Evolutionary conservation across 1,140 invertebrate genomes (phyloP).

Genomic region (Mactra quadrangularis): DNA sequence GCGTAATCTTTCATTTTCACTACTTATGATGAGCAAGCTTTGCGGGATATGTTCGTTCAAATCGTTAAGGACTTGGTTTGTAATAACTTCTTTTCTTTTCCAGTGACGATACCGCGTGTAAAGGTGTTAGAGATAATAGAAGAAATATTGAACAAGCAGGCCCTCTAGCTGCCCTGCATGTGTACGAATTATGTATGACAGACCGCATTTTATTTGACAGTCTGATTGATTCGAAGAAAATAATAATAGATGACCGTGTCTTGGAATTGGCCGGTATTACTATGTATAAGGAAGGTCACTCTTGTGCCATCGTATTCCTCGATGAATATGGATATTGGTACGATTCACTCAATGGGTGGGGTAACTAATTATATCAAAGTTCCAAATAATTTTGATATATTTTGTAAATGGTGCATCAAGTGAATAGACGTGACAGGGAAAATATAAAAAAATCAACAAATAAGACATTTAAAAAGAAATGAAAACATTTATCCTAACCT

Average conservation of each 20-base stretch:
- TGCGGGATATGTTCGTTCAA: no score
- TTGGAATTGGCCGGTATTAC: conserved; percentile 31
- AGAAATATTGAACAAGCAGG: conserved; percentile 17
- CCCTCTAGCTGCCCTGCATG: conserved; percentile 27
- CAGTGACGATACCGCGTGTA: conserved; percentile 12
- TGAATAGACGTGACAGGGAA: no score
- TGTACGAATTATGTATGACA: conserved; percentile 28
- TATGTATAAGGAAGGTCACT: conserved; percentile 24
- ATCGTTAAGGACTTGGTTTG: conserved; percentile 4
- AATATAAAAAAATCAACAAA: no score
- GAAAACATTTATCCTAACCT: no score
- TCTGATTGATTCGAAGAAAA: conserved; percentile 32
- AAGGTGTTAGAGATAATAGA: conserved; percentile 12
- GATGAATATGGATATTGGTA: conserved; percentile 22
- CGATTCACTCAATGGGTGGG: no score
- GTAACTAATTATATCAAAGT: no score
- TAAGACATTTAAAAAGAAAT: no score
- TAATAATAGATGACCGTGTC: conserved; percentile 25
- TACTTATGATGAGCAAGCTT: no score
- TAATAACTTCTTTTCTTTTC: conserved; percentile 5
- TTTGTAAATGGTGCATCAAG: no score
- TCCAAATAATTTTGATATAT: no score
- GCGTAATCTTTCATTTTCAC: no score
- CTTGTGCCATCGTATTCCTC: conserved; percentile 32
- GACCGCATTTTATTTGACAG: conserved; percentile 21